Conservation (phyloP, 2,113 vertebrate species). For the Butorides virescens region DNA sequence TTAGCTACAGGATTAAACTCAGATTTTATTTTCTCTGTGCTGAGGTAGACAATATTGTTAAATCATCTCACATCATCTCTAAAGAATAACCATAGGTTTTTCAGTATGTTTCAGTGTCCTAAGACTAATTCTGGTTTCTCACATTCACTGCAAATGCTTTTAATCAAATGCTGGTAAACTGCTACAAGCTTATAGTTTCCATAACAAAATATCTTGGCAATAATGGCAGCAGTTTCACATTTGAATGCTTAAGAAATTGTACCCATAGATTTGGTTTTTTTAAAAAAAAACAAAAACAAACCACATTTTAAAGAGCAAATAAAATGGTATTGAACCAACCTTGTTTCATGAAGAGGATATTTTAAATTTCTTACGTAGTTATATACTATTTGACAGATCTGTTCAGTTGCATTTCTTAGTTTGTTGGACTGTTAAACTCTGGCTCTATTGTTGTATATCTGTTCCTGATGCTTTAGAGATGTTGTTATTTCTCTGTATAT, state of each 20-base stretch:
- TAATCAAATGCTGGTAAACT: slow-evolving; percentile 2
- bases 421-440: neutral
- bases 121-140: neutral
- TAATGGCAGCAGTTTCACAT: neutral
- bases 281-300: neutral
- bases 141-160: neutral
- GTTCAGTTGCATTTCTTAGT: neutral
- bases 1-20: neutral
- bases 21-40: neutral
- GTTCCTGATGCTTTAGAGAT: neutral
- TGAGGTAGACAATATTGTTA: neutral
- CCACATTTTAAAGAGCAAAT: neutral
- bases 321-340: neutral
- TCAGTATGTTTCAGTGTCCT: neutral
- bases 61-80: neutral
- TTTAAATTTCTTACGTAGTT: neutral
- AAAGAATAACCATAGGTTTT: neutral
- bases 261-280: neutral
- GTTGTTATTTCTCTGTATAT: neutral
- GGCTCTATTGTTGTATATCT: neutral
- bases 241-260: slow-evolving; percentile 26
- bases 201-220: neutral
- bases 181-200: neutral
- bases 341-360: neutral
- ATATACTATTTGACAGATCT: neutral